phyloP scores from a whole-genome alignment of 2,113 vertebrate species.

The Macheiramphus alcinus region DNA sequence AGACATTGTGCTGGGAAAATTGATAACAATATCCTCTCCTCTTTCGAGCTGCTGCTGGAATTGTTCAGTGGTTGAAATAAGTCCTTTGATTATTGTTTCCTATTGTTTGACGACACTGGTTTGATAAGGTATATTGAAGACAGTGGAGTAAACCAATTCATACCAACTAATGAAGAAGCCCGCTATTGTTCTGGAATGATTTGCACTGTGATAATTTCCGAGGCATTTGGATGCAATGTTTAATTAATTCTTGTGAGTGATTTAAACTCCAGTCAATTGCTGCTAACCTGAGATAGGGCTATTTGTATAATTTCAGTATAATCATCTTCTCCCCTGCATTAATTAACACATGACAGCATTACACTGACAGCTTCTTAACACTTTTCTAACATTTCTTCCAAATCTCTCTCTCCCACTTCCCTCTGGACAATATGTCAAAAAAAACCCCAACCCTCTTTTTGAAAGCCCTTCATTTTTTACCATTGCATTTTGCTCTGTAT shows the following conservation, averaged over 20 bases:
- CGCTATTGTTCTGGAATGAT: background rate
- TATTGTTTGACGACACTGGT: background rate
- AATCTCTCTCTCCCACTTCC: background rate
- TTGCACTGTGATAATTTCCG: background rate
- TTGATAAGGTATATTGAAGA: slow-evolving; percentile 13
- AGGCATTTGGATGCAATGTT: background rate
- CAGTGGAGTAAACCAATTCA: background rate
- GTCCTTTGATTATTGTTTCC: slow-evolving; percentile 11
- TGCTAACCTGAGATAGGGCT: slow-evolving; percentile 47
- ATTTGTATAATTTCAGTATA: slow-evolving; percentile 35
- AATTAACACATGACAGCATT: slow-evolving; percentile 54
- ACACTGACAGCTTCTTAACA: slow-evolving; percentile 45
- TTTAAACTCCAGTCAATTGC: slow-evolving; percentile 20
- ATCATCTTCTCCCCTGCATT: slow-evolving; percentile 25
- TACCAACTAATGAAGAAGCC: background rate
- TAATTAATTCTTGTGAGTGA: slow-evolving; percentile 45
- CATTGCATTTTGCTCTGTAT: background rate
- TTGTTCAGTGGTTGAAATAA: background rate
- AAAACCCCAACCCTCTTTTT: background rate
- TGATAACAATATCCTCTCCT: background rate
- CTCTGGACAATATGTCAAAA: slow-evolving; percentile 22
- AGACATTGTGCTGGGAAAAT: background rate
- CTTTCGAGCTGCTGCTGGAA: background rate
- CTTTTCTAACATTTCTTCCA: slow-evolving; percentile 15
- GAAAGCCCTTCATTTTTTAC: background rate